Conservation (phyloP, 2,888 invertebrate genomes). For the Willowsia nigromaculata region DNA sequence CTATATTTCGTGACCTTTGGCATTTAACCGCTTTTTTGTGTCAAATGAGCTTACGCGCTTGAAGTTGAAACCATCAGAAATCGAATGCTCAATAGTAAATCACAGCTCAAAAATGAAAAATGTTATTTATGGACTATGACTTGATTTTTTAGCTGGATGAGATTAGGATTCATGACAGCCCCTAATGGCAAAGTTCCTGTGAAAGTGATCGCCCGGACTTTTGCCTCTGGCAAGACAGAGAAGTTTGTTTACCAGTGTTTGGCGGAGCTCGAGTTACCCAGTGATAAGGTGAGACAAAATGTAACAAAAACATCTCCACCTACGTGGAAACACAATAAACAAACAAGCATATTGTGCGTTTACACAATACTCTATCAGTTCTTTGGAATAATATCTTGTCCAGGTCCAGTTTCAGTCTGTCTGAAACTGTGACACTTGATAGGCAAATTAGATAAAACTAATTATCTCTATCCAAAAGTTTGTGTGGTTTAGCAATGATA, state of each 20-base stretch:
- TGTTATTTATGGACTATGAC: slow-evolving; percentile 16
- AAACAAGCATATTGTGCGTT: neutral
- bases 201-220: slow-evolving; percentile 96
- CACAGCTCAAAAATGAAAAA: neutral
- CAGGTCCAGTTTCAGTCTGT: too few relatives aligned
- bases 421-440: too few relatives aligned
- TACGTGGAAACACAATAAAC: neutral
- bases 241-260: slow-evolving; percentile 98
- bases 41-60: neutral
- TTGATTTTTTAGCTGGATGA: slow-evolving; percentile 95
- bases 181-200: slow-evolving; percentile 97
- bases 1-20: slow-evolving; percentile 11
- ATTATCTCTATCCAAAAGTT: too few relatives aligned
- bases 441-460: too few relatives aligned
- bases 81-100: neutral
- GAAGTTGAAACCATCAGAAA: neutral
- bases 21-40: neutral
- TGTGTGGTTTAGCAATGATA: too few relatives aligned
- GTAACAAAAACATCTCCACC: neutral
- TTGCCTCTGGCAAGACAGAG: slow-evolving; percentile 99
- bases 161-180: slow-evolving; percentile 95
- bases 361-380: too few relatives aligned
- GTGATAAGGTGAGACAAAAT: slow-evolving; percentile 86
- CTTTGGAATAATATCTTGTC: too few relatives aligned
- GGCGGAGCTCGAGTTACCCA: slow-evolving; percentile 94